phyloP scores from a whole-genome alignment of 1,140 invertebrate genomes.

The Anoplophora glabripennis region DNA sequence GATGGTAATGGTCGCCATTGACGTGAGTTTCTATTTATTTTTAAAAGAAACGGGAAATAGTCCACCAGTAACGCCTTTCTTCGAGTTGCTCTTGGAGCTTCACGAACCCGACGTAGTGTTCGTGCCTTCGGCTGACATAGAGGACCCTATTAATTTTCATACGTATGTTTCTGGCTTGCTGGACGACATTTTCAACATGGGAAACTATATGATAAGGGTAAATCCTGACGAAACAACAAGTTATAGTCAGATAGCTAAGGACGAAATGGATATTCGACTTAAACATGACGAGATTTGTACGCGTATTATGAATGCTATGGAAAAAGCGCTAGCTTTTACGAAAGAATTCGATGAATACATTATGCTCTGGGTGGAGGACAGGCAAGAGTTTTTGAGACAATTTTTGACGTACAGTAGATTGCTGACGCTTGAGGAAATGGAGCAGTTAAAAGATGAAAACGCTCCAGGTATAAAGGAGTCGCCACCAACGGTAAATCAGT shows the following conservation, averaged over 20 bases:
- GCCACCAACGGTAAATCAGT: constrained; percentile 81
- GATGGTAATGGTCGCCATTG: constrained; percentile 55
- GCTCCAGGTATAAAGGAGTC: constrained; percentile 51
- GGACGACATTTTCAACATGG: constrained; percentile 38
- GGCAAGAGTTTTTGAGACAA: constrained; percentile 66
- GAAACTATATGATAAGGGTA: constrained; percentile 34
- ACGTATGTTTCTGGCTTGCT: constrained; percentile 26
- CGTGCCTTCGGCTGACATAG: constrained; percentile 59
- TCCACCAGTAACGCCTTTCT: constrained; percentile 51
- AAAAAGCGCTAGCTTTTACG: constrained; percentile 65
- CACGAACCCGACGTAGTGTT: constrained; percentile 62
- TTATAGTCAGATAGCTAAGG: constrained; percentile 47
- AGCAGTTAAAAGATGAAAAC: constrained; percentile 63
- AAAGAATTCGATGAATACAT: constrained; percentile 74
- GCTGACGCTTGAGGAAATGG: constrained; percentile 80
- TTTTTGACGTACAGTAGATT: constrained; percentile 86
- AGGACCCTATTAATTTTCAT: constrained; percentile 57
- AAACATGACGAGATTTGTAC: constrained; percentile 41
- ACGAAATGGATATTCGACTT: constrained; percentile 61
- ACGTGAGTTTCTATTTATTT: constrained; percentile 45
- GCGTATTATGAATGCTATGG: constrained; percentile 24
- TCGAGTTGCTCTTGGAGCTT: constrained; percentile 64
- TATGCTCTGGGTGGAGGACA: constrained; percentile 88
- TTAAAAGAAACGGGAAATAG: constrained; percentile 48
- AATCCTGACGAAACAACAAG: constrained; percentile 22